Evolutionary conservation across 2,113 vertebrate species (phyloP).

Genomic region (Mixornis gularis): DNA sequence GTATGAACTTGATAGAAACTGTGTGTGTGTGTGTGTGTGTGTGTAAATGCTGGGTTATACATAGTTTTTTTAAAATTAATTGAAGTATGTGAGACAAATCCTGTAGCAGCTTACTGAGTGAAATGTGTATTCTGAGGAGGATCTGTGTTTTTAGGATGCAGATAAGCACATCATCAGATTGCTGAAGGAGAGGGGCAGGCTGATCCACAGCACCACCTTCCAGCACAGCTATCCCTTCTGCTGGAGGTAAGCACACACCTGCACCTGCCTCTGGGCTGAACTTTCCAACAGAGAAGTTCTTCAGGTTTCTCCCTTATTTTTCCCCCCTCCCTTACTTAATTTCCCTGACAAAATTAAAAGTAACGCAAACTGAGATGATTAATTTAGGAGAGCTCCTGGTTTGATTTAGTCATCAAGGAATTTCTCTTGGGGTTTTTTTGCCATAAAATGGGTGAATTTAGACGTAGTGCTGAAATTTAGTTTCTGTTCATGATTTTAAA

Average conservation of each 20-base stretch:
- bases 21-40: not conserved
- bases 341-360: not conserved
- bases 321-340: not conserved
- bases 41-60: not conserved
- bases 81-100: not conserved
- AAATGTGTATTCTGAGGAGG: not conserved
- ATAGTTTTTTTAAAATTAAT: not conserved
- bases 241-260: slow-evolving; percentile 84
- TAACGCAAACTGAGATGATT: not conserved
- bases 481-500: not conserved
- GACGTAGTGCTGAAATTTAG: not conserved
- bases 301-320: not conserved
- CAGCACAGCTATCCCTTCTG: slow-evolving; percentile 97
- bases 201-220: slow-evolving; percentile 76
- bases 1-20: not conserved
- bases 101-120: not conserved
- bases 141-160: slow-evolving; percentile 78
- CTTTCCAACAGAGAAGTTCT: not conserved
- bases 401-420: not conserved
- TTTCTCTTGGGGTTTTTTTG: not conserved
- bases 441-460: not conserved
- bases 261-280: not conserved
- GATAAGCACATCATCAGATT: slow-evolving; percentile 91
- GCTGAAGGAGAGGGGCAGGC: slow-evolving; percentile 87
- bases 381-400: not conserved